Evolutionary conservation across 2,888 invertebrate genomes (phyloP).

Genomic region (Dermolepida albohirtum): DNA sequence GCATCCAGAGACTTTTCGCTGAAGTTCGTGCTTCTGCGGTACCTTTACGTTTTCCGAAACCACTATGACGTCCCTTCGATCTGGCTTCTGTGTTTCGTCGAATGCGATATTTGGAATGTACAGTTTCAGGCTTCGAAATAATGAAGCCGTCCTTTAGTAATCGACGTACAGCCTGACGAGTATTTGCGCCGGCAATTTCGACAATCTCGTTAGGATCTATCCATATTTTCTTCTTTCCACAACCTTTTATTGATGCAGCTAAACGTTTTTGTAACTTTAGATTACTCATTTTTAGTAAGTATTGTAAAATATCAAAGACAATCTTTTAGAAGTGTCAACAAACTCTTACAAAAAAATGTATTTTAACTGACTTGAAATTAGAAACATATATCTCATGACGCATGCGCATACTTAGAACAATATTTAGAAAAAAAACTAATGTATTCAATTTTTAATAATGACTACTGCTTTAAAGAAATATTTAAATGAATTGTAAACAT

Average conservation of each 20-base stretch:
- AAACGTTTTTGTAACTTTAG: slow-evolving; percentile 91
- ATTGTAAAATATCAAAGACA: neutral
- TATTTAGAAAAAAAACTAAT: no score
- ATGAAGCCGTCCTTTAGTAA: slow-evolving; percentile 98
- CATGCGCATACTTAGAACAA: no score
- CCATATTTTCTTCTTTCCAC: slow-evolving; percentile 99
- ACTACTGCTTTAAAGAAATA: no score
- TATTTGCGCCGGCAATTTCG: slow-evolving; percentile 98
- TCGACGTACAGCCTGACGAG: slow-evolving; percentile 96
- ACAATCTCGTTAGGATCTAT: slow-evolving; percentile 98
- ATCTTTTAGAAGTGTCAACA: neutral
- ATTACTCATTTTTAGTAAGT: slow-evolving; percentile 50
- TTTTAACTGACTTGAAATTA: no score
- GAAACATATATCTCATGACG: no score
- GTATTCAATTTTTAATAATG: no score
- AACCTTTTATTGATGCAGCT: slow-evolving; percentile 95
- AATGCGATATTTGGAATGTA: slow-evolving; percentile 95
- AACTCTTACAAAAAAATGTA: no score
- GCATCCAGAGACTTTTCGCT: slow-evolving; percentile 81
- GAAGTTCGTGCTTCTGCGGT: slow-evolving; percentile 92
- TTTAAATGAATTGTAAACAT: no score
- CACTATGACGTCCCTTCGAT: slow-evolving; percentile 96
- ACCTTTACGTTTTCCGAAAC: slow-evolving; percentile 97
- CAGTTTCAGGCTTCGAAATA: slow-evolving; percentile 96
- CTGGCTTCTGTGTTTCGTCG: slow-evolving; percentile 95